These are phyloP conservation scores for Folsomia candida DNA, from an alignment of 2,888 invertebrate genomes.

Conservation along the genomic window DNA sequence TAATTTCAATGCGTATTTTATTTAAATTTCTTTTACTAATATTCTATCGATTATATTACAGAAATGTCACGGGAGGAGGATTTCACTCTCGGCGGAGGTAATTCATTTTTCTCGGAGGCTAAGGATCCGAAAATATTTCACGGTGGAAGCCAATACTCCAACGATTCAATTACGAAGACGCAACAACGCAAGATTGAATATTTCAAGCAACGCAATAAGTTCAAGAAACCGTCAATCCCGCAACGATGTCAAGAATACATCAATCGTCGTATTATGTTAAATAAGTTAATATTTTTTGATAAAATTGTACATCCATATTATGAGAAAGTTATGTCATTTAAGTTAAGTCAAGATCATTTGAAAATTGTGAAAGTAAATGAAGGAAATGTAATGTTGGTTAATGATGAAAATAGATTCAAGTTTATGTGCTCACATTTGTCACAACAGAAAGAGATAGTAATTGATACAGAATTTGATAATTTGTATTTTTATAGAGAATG, in stretches of 20 bases:
- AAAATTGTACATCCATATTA: not conserved
- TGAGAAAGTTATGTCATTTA: not conserved
- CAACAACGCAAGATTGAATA: not conserved
- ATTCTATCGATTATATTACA: conserved; percentile 2
- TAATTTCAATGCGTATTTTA: too few species aligned
- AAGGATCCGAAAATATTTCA: too few species aligned
- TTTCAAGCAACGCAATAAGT: not conserved
- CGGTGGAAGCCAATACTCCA: not conserved
- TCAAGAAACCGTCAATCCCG: not conserved
- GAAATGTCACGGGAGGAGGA: not conserved
- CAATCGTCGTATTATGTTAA: not conserved
- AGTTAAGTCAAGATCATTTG: not conserved
- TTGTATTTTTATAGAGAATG: not conserved
- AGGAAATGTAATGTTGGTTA: not conserved
- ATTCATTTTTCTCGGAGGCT: not conserved
- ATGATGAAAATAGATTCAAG: not conserved
- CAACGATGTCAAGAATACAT: not conserved
- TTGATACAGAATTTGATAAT: conserved; percentile 4
- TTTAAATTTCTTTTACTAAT: too few species aligned
- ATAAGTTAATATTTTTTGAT: not conserved
- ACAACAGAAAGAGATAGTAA: not conserved
- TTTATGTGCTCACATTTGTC: not conserved
- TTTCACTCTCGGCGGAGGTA: not conserved
- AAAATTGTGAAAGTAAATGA: not conserved
- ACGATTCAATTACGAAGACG: not conserved